Base-by-base conservation (phyloP, 2,888 invertebrate genomes). In the Allygus modestus region DNA sequence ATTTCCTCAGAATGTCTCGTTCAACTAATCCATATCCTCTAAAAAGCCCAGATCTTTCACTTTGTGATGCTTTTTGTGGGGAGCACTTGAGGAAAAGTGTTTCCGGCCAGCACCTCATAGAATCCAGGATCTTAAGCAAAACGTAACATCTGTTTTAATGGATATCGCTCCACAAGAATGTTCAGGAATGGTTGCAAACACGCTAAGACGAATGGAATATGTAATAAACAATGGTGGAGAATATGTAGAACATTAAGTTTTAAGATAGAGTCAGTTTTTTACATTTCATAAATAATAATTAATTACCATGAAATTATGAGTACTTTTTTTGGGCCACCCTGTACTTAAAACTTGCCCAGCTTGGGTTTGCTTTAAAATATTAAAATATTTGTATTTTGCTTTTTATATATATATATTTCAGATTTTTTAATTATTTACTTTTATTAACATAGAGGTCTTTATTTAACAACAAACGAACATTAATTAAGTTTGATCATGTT, bases 151-250 rank as follows among this genome's bases (percentile, higher is more conserved):
- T 54, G 54, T 9, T 54, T 54, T 17, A 54, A 54, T 54, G 54
- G 15, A 54, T 12, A 54, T 54, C 54, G 12, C 54, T 54, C 54
- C 54, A 54, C 33, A 31, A 31, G 0, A 73, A 73, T 31, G 73
- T 73, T 28, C 31, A 31, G 41, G 73, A 37, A 37, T 37, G 37
- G 37, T 37, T 37, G 37, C 4, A 37, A 37, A 37, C 4, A 37
- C 9, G 37, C 20, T 12, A 37, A 73, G 73, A 37, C 33, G 28
- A 31, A 73, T 73, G 73, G 73, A 31, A 73, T 73, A 73, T 73
- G 73, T 73, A 37, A 37, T 31, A n/a, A 37, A 73, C 41, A 73
- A 73, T 73, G 73, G 28, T 20, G 73, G 31, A 33, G 28, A 73
- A 73, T 31, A 73, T 31, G 33, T 73, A 37, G 73, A 73, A 20